Conservation (phyloP, 2,797 vertebrate genomes). For the Momotus momota region DNA sequence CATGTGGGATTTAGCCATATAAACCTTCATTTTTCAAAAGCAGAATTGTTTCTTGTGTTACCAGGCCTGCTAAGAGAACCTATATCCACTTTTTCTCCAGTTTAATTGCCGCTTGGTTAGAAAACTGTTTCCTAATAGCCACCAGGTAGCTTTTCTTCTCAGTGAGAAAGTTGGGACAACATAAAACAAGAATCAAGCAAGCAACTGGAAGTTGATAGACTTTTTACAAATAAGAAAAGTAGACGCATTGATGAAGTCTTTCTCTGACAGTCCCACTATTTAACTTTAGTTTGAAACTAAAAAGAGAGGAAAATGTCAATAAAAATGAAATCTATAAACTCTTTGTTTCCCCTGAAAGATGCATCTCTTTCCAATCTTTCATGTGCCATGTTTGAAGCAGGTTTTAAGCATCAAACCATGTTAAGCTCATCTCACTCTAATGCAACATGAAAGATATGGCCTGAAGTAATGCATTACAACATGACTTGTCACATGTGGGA, state of each 20-base stretch:
- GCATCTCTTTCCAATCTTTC: conserved; percentile 3
- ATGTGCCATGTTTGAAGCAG: conserved; percentile 22
- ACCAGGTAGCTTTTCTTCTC: not conserved
- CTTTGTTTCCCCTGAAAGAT: conserved; percentile 13
- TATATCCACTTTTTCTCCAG: not conserved
- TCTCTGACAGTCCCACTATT: not conserved
- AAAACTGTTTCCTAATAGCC: not conserved
- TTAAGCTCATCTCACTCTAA: conserved; percentile 31
- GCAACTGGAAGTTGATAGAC: not conserved
- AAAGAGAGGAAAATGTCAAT: not conserved
- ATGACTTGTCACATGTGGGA: conserved; percentile 15
- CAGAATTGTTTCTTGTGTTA: not conserved
- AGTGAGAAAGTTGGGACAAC: not conserved
- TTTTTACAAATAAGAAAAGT: not conserved
- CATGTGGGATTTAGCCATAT: not conserved
- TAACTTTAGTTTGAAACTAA: not conserved
- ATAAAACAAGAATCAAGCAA: not conserved
- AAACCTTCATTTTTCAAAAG: not conserved
- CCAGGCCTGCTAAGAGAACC: not conserved
- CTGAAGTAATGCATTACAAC: conserved; percentile 37
- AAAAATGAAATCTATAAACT: not conserved
- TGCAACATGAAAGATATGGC: conserved; percentile 49
- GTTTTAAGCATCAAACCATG: conserved; percentile 45
- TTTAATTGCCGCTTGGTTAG: not conserved
- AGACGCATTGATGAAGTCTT: not conserved